Evolutionary conservation across 1,140 invertebrate genomes (phyloP).

Genomic region (Asobara japonica): DNA sequence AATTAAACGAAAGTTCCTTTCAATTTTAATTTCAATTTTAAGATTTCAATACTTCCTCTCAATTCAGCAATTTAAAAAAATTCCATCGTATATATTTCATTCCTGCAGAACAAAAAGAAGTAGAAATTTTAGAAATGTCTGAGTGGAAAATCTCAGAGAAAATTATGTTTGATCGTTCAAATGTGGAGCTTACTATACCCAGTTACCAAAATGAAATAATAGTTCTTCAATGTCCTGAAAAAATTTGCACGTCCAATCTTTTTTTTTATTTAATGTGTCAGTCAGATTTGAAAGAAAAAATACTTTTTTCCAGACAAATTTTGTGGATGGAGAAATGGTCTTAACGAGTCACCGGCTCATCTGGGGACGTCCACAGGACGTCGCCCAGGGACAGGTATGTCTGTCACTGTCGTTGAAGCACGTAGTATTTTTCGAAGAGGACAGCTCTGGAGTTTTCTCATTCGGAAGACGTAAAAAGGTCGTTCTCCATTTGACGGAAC

Average conservation of each 20-base stretch:
- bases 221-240: too few species aligned
- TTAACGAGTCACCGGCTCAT: slow-evolving; percentile 84
- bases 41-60: too few species aligned
- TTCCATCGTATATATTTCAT: too few species aligned
- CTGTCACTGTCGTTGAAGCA: slow-evolving; percentile 76
- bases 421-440: slow-evolving; percentile 82
- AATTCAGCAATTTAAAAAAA: too few species aligned
- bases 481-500: slow-evolving; percentile 79
- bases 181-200: too few species aligned
- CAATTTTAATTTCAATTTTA: too few species aligned
- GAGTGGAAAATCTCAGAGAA: slow-evolving; percentile 33
- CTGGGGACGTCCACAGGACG: slow-evolving; percentile 80
- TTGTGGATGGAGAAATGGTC: slow-evolving; percentile 82
- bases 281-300: too few species aligned
- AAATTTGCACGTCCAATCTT: too few species aligned
- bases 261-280: too few species aligned
- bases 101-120: too few species aligned
- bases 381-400: slow-evolving; percentile 74
- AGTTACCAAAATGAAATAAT: too few species aligned
- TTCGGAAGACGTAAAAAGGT: slow-evolving; percentile 85
- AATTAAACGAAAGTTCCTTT: too few species aligned
- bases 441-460: slow-evolving; percentile 76
- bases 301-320: slow-evolving; percentile 79
- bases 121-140: slow-evolving; percentile 31
- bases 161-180: slow-evolving; percentile 35